These are phyloP conservation scores for Cydia splendana DNA, from an alignment of 1,140 invertebrate species.

Conservation along the genomic window DNA sequence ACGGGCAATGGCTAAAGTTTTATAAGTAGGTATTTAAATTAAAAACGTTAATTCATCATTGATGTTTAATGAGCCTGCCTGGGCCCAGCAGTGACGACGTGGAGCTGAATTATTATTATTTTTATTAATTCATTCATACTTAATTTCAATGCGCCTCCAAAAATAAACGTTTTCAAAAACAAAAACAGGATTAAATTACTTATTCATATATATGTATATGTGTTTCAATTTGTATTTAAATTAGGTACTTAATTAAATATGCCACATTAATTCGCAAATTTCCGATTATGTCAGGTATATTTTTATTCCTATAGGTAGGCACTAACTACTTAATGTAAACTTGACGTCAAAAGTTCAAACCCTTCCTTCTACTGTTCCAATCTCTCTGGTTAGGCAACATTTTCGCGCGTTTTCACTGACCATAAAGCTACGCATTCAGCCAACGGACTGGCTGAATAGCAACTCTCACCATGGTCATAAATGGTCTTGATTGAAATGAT, in stretches of 20 bases:
- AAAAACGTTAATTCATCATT: no score
- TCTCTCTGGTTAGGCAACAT: conserved; percentile 29
- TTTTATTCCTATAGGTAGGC: no score
- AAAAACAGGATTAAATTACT: no score
- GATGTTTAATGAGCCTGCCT: no score
- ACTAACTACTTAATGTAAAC: neutral
- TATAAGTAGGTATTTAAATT: no score
- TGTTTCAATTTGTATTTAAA: neutral
- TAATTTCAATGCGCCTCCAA: no score
- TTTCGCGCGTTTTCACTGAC: conserved; percentile 49
- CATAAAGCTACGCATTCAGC: conserved; percentile 36
- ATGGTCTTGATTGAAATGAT: conserved; percentile 25
- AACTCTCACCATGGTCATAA: conserved; percentile 40
- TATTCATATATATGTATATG: neutral
- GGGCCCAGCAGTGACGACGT: no score
- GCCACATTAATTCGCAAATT: neutral
- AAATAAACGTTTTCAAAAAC: no score
- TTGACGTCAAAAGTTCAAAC: conserved; percentile 3
- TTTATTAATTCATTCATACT: no score
- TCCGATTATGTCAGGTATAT: neutral
- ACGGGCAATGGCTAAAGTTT: no score
- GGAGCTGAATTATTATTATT: no score
- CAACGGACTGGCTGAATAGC: conserved; percentile 33
- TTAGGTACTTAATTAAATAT: neutral
- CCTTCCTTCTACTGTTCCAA: neutral